These are phyloP conservation scores for Caenorhabditis latens DNA, from an alignment of 1,140 invertebrate species.

Conservation along the genomic window DNA sequence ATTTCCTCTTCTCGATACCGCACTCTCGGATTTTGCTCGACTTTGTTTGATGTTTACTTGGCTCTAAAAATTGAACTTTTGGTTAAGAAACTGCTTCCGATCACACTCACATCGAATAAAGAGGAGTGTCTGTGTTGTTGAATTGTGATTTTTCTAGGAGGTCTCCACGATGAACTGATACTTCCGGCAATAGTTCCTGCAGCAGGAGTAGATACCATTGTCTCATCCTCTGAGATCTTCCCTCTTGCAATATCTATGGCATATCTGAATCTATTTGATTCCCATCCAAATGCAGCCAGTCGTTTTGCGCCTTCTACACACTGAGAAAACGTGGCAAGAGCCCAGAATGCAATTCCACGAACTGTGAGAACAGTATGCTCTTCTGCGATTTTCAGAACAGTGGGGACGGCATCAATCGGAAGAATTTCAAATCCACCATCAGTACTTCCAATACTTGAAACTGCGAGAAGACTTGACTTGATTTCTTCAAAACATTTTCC, in stretches of 20 bases:
- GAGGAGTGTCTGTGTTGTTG: slow-evolving; percentile 28
- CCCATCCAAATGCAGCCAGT: slow-evolving; percentile 65
- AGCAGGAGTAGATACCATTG: neutral
- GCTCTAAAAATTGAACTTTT: slow-evolving; percentile 9
- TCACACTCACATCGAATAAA: neutral
- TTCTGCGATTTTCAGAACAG: slow-evolving; percentile 60
- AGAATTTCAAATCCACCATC: slow-evolving; percentile 56
- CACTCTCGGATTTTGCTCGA: slow-evolving; percentile 34
- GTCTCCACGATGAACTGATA: neutral
- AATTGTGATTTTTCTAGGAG: neutral
- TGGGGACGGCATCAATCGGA: slow-evolving; percentile 53
- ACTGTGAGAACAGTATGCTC: slow-evolving; percentile 62
- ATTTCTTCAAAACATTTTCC: slow-evolving; percentile 39
- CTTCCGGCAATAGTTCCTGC: neutral
- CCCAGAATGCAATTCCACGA: slow-evolving; percentile 66
- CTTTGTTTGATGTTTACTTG: slow-evolving; percentile 33
- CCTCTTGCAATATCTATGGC: slow-evolving; percentile 58
- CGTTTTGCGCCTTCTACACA: slow-evolving; percentile 56
- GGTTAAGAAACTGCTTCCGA: too few relatives aligned
- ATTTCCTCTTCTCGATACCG: neutral
- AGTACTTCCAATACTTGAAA: slow-evolving; percentile 56
- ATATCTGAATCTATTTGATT: slow-evolving; percentile 59
- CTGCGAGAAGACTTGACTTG: slow-evolving; percentile 51
- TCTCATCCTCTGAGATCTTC: slow-evolving; percentile 1
- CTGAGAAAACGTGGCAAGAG: slow-evolving; percentile 59